Percentiles rank a stretch among this genome's conserved stretches.
Evolutionary conservation across 2,113 vertebrate genomes (phyloP).

Genomic region (Bungarus multicinctus): DNA sequence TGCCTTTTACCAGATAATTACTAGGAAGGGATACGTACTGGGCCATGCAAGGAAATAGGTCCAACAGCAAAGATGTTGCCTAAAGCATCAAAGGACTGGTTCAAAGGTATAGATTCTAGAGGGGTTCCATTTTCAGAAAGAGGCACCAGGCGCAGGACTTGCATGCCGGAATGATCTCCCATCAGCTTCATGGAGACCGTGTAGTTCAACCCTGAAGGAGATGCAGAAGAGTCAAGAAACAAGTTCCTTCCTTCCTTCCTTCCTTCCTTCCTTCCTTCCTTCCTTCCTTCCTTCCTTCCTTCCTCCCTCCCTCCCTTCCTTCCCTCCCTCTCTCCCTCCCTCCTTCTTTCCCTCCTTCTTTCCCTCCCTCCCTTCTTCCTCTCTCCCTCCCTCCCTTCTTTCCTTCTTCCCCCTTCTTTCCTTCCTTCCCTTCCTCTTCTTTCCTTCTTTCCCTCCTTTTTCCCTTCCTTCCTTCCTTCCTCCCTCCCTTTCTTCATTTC

Average conservation of each 20-base stretch:
- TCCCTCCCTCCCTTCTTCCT: too few species aligned
- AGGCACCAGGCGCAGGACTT: not conserved
- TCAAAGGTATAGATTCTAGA: not conserved
- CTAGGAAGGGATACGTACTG: not conserved
- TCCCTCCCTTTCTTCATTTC: too few species aligned
- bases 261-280: not conserved
- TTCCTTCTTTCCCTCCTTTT: too few species aligned
- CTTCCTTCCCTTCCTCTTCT: too few species aligned
- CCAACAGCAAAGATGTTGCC: not conserved
- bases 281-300: too few species aligned
- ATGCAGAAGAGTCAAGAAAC: not conserved
- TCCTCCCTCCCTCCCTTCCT: too few species aligned
- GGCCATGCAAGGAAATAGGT: not conserved
- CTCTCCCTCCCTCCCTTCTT: too few species aligned
- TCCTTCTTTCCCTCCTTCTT: too few species aligned
- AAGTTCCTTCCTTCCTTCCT: not conserved
- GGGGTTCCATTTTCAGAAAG: not conserved
- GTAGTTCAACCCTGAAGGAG: constrained; percentile 5
- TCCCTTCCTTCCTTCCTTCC: too few species aligned
- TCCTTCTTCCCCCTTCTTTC: too few species aligned
- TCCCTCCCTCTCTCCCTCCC: too few species aligned
- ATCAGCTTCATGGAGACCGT: constrained; percentile 1
- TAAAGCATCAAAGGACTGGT: not conserved
- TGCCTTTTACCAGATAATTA: not conserved
- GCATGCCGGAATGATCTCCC: not conserved